Conservation (phyloP, 2,888 invertebrate genomes). For the Stenoptilia bipunctidactyla region DNA sequence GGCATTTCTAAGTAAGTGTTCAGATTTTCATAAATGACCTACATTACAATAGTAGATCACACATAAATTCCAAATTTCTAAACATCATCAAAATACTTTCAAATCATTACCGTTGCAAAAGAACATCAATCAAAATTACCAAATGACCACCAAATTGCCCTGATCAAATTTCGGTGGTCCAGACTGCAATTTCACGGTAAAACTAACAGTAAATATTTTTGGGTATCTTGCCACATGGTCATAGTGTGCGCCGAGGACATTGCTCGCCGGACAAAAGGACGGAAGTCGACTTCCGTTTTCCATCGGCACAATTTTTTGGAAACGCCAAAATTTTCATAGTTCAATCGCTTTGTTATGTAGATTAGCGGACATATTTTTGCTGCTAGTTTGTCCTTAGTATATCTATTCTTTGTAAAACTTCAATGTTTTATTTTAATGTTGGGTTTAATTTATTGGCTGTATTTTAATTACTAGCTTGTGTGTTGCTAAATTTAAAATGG, state of each 20-base stretch:
- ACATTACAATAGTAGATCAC: too few relatives aligned
- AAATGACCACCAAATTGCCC: background rate
- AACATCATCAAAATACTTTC: too few relatives aligned
- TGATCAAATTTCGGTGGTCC: background rate
- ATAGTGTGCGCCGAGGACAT: conserved; percentile 59
- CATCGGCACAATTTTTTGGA: conserved; percentile 56
- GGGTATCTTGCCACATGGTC: conserved; percentile 37
- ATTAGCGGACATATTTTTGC: conserved; percentile 27
- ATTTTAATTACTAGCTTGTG: background rate
- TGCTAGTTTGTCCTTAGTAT: too few relatives aligned
- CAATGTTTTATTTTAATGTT: too few relatives aligned
- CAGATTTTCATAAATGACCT: too few relatives aligned
- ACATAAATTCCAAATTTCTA: too few relatives aligned
- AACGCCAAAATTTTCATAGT: conserved; percentile 64
- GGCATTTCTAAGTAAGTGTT: too few relatives aligned
- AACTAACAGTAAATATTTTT: conserved; percentile 59
- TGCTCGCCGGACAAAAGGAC: conserved; percentile 47
- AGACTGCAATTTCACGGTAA: conserved; percentile 40
- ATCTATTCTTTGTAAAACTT: too few relatives aligned
- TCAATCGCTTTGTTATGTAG: conserved; percentile 53
- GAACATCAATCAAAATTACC: too few relatives aligned
- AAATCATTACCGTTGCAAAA: too few relatives aligned
- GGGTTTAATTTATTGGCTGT: background rate
- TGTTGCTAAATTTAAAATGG: too few relatives aligned
- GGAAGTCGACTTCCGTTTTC: conserved; percentile 56